phyloP scores from a whole-genome alignment of 2,113 vertebrate species.

The Larimichthys crocea region DNA sequence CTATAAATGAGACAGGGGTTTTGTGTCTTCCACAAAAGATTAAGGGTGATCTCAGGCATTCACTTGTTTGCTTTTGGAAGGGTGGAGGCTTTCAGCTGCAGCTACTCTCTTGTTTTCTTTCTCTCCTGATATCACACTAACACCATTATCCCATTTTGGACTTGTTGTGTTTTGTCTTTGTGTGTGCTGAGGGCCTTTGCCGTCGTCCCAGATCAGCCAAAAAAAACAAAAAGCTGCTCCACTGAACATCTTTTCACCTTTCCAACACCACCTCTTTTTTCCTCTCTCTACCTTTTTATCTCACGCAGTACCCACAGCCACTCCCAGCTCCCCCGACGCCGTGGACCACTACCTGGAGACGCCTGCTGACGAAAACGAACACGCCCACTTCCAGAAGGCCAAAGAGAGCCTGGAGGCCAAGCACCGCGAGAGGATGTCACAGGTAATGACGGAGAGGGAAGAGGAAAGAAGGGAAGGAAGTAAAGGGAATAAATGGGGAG shows the following conservation, averaged over 20 bases:
- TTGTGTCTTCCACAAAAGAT: slow-evolving; percentile 50
- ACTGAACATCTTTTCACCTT: slow-evolving; percentile 8
- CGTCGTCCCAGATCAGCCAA: background rate
- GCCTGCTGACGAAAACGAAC: slow-evolving; percentile 96
- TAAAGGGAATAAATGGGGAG: background rate
- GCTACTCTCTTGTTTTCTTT: slow-evolving; percentile 33
- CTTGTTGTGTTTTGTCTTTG: slow-evolving; percentile 26
- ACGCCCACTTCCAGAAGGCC: slow-evolving; percentile 96
- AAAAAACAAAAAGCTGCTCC: background rate
- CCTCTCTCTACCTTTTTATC: background rate
- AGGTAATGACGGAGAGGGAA: slow-evolving; percentile 80
- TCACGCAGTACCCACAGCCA: slow-evolving; percentile 91
- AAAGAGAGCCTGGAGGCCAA: slow-evolving; percentile 98
- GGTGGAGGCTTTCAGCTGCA: slow-evolving; percentile 45
- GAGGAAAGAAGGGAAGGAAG: background rate
- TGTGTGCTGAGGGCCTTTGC: slow-evolving; percentile 13
- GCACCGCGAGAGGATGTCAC: slow-evolving; percentile 96
- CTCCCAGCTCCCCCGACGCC: slow-evolving; percentile 92
- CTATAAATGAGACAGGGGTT: slow-evolving; percentile 33
- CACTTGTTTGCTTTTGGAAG: slow-evolving; percentile 36
- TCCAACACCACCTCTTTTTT: background rate
- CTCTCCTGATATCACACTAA: slow-evolving; percentile 35
- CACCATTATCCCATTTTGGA: slow-evolving; percentile 48
- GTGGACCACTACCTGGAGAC: slow-evolving; percentile 97
- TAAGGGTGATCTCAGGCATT: slow-evolving; percentile 38